A percentile compares a stretch with the other conserved stretches of the same genome.
Evolutionary conservation across 1,140 invertebrate species (phyloP).

Genomic region (Drosophila nikananu): DNA sequence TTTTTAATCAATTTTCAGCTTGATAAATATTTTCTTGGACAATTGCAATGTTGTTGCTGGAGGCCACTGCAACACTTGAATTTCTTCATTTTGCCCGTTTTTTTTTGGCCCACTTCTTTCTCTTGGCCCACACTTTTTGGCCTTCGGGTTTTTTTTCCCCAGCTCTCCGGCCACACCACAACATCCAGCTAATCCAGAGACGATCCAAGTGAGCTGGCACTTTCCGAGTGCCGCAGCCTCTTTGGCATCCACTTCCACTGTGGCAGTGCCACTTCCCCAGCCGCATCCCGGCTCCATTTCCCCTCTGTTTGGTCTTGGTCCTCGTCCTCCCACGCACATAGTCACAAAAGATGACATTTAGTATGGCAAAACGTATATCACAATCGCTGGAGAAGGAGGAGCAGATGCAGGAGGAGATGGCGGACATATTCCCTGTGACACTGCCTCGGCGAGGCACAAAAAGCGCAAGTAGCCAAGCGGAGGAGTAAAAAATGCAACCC

Average conservation of each 20-base stretch:
- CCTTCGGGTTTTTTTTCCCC: slow-evolving; percentile 18
- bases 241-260: slow-evolving; percentile 32
- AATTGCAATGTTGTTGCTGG: slow-evolving; percentile 37
- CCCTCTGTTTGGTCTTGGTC: neutral
- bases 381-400: slow-evolving; percentile 25
- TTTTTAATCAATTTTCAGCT: slow-evolving; percentile 52
- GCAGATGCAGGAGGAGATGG: neutral
- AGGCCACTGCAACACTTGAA: slow-evolving; percentile 60
- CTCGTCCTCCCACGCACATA: slow-evolving; percentile 25
- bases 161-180: slow-evolving; percentile 35
- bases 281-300: slow-evolving; percentile 1
- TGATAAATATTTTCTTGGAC: slow-evolving; percentile 55
- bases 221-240: slow-evolving; percentile 54
- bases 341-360: slow-evolving; percentile 70
- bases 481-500: slow-evolving; percentile 31
- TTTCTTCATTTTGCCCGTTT: slow-evolving; percentile 24
- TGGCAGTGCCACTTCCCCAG: slow-evolving; percentile 5
- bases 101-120: slow-evolving; percentile 27
- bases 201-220: slow-evolving; percentile 63
- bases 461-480: slow-evolving; percentile 41
- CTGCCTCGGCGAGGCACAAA: slow-evolving; percentile 19
- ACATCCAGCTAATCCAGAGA: slow-evolving; percentile 66
- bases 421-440: slow-evolving; percentile 56
- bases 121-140: slow-evolving; percentile 35
- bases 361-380: slow-evolving; percentile 69